Percentiles rank a stretch among this genome's conserved stretches.
Evolutionary conservation across 2,888 invertebrate genomes (phyloP).

Genomic region (Drosophila nigritarsus): DNA sequence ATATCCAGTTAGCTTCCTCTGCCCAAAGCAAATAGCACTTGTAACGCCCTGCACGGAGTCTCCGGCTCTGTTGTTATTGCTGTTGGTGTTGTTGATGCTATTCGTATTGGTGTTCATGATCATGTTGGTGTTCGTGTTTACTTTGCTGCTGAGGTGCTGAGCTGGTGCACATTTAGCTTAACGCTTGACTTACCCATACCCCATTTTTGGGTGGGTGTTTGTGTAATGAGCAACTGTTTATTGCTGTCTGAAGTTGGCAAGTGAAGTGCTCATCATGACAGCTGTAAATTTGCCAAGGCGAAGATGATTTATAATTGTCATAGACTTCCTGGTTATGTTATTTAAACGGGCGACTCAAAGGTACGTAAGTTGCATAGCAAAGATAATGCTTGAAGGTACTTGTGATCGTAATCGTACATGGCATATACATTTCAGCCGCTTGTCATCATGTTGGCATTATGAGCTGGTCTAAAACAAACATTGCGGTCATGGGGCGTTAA

Average conservation of each 20-base stretch:
- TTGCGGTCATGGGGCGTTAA: conserved; percentile 1
- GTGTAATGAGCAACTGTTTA: conserved; percentile 75
- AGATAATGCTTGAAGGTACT: conserved; percentile 18
- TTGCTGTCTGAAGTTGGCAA: conserved; percentile 61
- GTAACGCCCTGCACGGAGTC: conserved; percentile 53
- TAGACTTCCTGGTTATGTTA: conserved; percentile 75
- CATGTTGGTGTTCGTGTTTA: conserved; percentile 48
- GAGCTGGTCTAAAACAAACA: conserved; percentile 49
- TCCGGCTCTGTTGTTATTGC: conserved; percentile 17
- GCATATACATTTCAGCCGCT: conserved; percentile 52
- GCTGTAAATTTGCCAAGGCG: conserved; percentile 66
- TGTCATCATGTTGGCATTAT: conserved; percentile 39
- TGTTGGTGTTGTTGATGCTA: conserved; percentile 19
- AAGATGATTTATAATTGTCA: conserved; percentile 78
- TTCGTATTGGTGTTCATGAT: conserved; percentile 39
- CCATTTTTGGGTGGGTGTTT: conserved; percentile 67
- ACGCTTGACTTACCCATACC: conserved; percentile 50
- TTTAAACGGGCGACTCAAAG: conserved; percentile 52
- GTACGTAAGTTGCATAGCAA: conserved; percentile 33
- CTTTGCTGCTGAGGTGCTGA: conserved; percentile 51
- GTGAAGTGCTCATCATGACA: conserved; percentile 74
- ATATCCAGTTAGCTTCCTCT: conserved; percentile 66
- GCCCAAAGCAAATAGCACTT: conserved; percentile 55
- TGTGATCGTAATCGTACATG: conserved; percentile 39
- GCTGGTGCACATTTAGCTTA: conserved; percentile 52